Percentiles rank a stretch among this genome's conserved stretches.
Evolutionary conservation across 2,888 invertebrate species (phyloP).

Genomic region (Celastrina argiolus): DNA sequence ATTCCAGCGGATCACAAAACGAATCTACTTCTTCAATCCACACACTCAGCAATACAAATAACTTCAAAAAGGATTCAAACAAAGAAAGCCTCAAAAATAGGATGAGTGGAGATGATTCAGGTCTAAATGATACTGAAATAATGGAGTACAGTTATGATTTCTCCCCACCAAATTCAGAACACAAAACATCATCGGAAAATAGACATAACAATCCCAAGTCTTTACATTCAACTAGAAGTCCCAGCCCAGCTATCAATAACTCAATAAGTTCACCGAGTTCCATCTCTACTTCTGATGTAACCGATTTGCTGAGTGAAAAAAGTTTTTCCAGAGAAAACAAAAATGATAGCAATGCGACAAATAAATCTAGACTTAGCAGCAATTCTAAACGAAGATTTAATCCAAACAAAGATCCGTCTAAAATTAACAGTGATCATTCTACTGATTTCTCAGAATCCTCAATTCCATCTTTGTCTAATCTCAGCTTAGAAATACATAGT

Average conservation of each 20-base stretch:
- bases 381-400: conserved; percentile 40
- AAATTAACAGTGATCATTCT: conserved; percentile 20
- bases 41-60: conserved; percentile 41
- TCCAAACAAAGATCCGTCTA: conserved; percentile 35
- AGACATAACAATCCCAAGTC: conserved; percentile 21
- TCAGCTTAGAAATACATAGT: conserved; percentile 22
- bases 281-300: conserved; percentile 66
- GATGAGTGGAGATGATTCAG: conserved; percentile 39
- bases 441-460: conserved; percentile 20
- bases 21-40: conserved; percentile 43
- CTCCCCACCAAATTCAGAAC: conserved; percentile 45
- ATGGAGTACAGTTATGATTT: conserved; percentile 66
- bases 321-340: conserved; percentile 37
- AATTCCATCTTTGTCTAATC: conserved; percentile 18
- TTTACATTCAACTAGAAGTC: neutral
- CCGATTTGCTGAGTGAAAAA: conserved; percentile 65
- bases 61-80: conserved; percentile 41
- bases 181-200: conserved; percentile 39
- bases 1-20: conserved; percentile 35
- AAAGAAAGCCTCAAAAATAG: conserved; percentile 36
- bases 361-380: conserved; percentile 36
- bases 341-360: conserved; percentile 32
- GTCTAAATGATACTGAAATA: conserved; percentile 51
- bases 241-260: conserved; percentile 33
- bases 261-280: conserved; percentile 62